A percentile compares a stretch with the other conserved stretches of the same genome.
Conservation (phyloP, 2,797 vertebrate species). For the Hephaestus fuliginosus region DNA sequence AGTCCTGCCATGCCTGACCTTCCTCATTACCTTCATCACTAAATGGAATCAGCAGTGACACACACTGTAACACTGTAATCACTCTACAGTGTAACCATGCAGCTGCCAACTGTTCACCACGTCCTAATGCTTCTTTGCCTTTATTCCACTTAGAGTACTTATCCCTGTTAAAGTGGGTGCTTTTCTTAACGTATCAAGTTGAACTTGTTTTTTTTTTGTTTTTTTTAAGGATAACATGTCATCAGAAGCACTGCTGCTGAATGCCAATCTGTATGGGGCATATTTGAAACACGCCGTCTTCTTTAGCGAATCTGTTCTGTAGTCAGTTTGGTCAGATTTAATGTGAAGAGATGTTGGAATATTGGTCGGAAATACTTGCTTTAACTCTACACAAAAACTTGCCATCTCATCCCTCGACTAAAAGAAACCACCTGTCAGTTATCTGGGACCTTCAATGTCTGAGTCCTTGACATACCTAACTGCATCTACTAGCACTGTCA, state of each 20-base stretch:
- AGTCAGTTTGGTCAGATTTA: background rate
- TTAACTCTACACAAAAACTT: background rate
- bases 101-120: background rate
- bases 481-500: background rate
- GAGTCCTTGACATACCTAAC: background rate
- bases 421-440: background rate
- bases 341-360: background rate
- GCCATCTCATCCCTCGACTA: background rate
- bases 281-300: background rate
- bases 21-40: constrained; percentile 52
- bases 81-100: constrained; percentile 27
- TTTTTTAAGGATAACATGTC: background rate
- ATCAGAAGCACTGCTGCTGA: background rate
- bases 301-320: background rate
- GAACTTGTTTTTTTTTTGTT: background rate
- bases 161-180: background rate
- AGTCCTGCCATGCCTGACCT: constrained; percentile 53
- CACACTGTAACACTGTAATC: constrained; percentile 38
- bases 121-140: background rate
- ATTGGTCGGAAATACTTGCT: background rate
- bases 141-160: background rate
- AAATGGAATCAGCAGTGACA: constrained; percentile 51
- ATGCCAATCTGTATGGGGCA: background rate
- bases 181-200: background rate
- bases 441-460: background rate